phyloP scores from a whole-genome alignment of 2,888 invertebrate genomes.

The Apoderus coryli region DNA sequence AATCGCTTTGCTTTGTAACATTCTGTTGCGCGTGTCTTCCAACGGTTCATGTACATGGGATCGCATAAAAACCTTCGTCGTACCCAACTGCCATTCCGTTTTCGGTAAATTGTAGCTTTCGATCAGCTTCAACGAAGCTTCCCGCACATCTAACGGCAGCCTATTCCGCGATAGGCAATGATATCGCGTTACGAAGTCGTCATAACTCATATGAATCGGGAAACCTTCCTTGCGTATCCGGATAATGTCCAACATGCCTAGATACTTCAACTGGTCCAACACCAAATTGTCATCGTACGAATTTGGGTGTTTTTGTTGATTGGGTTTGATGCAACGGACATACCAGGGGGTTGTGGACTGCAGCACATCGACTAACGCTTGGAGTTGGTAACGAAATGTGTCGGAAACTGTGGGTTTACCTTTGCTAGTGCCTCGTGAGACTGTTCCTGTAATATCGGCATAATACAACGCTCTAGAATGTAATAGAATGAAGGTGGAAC shows the following conservation, averaged over 20 bases:
- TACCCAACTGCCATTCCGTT: slow-evolving; percentile 80
- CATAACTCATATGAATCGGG: slow-evolving; percentile 69
- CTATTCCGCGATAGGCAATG: slow-evolving; percentile 46
- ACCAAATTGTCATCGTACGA: slow-evolving; percentile 69
- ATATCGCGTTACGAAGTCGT: slow-evolving; percentile 62
- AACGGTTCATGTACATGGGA: slow-evolving; percentile 70
- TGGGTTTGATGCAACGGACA: slow-evolving; percentile 86
- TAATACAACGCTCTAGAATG: too few species aligned
- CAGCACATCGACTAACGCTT: slow-evolving; percentile 76
- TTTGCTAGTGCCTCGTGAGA: slow-evolving; percentile 74
- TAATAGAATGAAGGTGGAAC: too few species aligned
- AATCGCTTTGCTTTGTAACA: slow-evolving; percentile 55
- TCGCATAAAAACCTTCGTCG: slow-evolving; percentile 72
- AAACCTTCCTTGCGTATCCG: slow-evolving; percentile 80
- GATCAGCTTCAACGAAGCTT: slow-evolving; percentile 39
- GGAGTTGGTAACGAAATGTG: slow-evolving; percentile 75
- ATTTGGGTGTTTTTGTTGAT: slow-evolving; percentile 67
- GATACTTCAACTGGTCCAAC: slow-evolving; percentile 73
- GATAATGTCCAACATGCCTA: slow-evolving; percentile 89
- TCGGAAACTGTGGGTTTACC: slow-evolving; percentile 83
- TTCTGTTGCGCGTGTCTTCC: slow-evolving; percentile 60
- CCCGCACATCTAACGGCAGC: slow-evolving; percentile 35
- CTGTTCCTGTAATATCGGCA: slow-evolving; percentile 40
- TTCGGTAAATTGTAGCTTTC: slow-evolving; percentile 49
- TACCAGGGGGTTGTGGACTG: slow-evolving; percentile 88